phyloP scores from a whole-genome alignment of 1,140 invertebrate genomes.

The Sinella curviseta region DNA sequence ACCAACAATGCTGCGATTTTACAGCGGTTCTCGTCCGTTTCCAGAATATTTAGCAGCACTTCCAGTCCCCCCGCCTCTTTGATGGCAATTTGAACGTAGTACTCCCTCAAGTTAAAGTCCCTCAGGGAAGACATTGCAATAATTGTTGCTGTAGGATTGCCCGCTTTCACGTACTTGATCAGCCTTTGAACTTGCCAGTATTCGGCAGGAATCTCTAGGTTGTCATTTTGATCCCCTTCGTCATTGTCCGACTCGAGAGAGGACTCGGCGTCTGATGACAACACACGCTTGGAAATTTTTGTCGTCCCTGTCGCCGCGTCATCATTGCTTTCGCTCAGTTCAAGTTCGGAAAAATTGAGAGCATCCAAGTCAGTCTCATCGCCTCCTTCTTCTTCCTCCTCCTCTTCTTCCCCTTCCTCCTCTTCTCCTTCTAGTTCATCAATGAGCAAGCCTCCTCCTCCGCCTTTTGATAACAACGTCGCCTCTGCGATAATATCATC shows the following conservation, averaged over 20 bases:
- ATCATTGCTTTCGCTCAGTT: conserved; percentile 19
- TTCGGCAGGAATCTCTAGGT: conserved; percentile 58
- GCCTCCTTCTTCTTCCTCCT: too few relatives aligned
- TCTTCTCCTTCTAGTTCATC: too few relatives aligned
- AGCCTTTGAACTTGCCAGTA: conserved; percentile 94
- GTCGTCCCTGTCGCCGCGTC: conserved; percentile 10
- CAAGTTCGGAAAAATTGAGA: conserved; percentile 1
- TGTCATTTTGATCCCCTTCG: conserved; percentile 32
- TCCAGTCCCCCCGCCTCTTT: conserved; percentile 85
- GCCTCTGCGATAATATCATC: too few relatives aligned
- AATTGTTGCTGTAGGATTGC: conserved; percentile 88
- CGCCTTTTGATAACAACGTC: too few relatives aligned
- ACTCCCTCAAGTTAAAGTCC: conserved; percentile 79
- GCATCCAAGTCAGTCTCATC: too few relatives aligned
- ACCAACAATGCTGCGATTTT: conserved; percentile 47
- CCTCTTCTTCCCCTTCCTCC: too few relatives aligned
- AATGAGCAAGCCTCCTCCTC: too few relatives aligned
- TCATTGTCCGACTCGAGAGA: conserved; percentile 45
- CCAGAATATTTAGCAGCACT: conserved; percentile 86
- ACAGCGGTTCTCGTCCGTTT: conserved; percentile 68
- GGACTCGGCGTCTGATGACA: conserved; percentile 45
- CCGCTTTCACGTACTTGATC: conserved; percentile 84
- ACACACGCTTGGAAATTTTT: conserved; percentile 10
- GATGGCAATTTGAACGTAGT: conserved; percentile 74
- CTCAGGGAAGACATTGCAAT: conserved; percentile 85